Percentiles rank a stretch among this genome's conserved stretches.
Evolutionary conservation across 2,888 invertebrate genomes (phyloP).

Genomic region (Diarsia rubi): DNA sequence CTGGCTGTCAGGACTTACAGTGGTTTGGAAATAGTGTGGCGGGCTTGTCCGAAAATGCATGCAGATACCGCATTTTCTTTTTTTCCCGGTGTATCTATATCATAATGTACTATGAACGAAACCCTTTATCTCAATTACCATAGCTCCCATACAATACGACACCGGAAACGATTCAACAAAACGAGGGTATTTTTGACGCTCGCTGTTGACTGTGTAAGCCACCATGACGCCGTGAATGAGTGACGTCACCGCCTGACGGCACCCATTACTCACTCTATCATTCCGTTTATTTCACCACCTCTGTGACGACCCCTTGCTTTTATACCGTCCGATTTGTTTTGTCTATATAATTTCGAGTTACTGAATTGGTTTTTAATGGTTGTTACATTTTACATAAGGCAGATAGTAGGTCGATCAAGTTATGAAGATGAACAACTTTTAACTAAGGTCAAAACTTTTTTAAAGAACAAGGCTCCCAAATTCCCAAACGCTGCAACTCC

Average conservation of each 20-base stretch:
- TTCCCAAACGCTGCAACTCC: background rate
- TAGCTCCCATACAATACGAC: conserved; percentile 15
- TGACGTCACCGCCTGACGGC: conserved; percentile 65
- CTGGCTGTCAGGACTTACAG: background rate
- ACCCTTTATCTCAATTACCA: conserved; percentile 5
- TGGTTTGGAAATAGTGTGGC: background rate
- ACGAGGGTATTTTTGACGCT: conserved; percentile 44
- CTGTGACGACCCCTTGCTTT: conserved; percentile 43
- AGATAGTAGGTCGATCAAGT: background rate
- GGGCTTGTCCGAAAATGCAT: background rate
- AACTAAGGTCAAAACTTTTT: background rate
- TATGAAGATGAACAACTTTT: background rate
- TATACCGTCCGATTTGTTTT: conserved; percentile 35
- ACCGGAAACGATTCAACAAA: conserved; percentile 32
- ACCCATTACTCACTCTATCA: conserved; percentile 72
- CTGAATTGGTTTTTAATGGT: background rate
- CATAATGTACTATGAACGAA: conserved; percentile 8
- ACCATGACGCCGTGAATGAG: conserved; percentile 55
- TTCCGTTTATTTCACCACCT: conserved; percentile 63
- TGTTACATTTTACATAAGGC: background rate
- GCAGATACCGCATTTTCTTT: background rate
- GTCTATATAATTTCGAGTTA: too few relatives aligned
- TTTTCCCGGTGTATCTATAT: background rate
- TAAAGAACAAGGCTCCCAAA: background rate
- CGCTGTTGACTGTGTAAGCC: conserved; percentile 41